phyloP scores from a whole-genome alignment of 2,888 invertebrate species.

The Digitonthophagus gazella region DNA sequence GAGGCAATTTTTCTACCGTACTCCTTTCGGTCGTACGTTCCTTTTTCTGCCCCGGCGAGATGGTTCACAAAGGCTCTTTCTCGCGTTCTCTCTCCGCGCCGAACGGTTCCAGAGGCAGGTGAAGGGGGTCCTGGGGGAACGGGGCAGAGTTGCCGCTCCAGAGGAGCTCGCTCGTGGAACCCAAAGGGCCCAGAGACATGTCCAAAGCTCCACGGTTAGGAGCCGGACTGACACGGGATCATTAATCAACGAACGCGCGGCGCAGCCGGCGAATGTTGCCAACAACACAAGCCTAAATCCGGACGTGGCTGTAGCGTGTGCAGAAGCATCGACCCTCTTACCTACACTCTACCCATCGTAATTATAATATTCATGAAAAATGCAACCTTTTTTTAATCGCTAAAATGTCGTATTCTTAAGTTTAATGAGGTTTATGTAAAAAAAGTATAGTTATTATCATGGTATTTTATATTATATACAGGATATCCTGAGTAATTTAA shows the following conservation, averaged over 20 bases:
- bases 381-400: too few species aligned
- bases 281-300: slow-evolving; percentile 50
- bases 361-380: not conserved
- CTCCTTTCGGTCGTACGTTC: not conserved
- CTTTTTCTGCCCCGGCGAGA: not conserved
- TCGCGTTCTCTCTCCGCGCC: too few species aligned
- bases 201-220: slow-evolving; percentile 52
- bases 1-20: not conserved
- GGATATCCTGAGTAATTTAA: too few species aligned
- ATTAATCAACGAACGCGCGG: slow-evolving; percentile 48
- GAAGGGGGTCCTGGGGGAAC: slow-evolving; percentile 33
- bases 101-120: not conserved
- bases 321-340: not conserved
- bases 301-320: slow-evolving; percentile 31
- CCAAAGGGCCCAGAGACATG: slow-evolving; percentile 49
- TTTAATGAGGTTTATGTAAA: too few species aligned
- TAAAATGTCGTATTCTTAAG: too few species aligned
- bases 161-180: slow-evolving; percentile 33
- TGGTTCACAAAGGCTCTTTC: not conserved
- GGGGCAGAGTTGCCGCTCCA: slow-evolving; percentile 34
- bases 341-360: not conserved
- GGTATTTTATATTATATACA: too few species aligned
- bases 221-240: slow-evolving; percentile 50
- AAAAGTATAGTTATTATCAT: too few species aligned
- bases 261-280: slow-evolving; percentile 50